These are phyloP conservation scores for Dinoponera quadriceps DNA, from an alignment of 1,140 invertebrate species.

Conservation along the genomic window DNA sequence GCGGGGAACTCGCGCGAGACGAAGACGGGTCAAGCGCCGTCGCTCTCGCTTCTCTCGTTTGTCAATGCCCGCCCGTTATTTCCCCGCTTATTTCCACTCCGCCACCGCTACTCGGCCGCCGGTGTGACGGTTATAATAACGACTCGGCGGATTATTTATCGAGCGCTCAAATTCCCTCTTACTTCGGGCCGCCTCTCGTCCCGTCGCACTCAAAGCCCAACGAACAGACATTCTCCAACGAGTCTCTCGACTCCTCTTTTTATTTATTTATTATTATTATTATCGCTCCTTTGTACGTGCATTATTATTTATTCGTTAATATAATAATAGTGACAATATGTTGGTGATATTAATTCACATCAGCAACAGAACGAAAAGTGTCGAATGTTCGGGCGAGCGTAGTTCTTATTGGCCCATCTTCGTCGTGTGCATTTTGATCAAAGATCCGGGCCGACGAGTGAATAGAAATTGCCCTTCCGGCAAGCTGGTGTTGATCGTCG, in stretches of 20 bases:
- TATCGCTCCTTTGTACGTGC: too few relatives aligned
- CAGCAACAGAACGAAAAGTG: too few relatives aligned
- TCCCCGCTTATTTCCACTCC: slow-evolving; percentile 25
- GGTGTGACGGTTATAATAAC: slow-evolving; percentile 16
- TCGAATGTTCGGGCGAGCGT: too few relatives aligned
- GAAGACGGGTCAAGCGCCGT: slow-evolving; percentile 35
- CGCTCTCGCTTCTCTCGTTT: slow-evolving; percentile 29
- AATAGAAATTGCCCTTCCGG: neutral
- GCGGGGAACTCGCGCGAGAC: slow-evolving; percentile 19
- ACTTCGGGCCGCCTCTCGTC: neutral
- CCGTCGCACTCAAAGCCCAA: neutral
- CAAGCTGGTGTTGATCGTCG: neutral
- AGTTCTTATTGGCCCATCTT: too few relatives aligned
- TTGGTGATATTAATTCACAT: too few relatives aligned
- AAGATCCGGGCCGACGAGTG: neutral
- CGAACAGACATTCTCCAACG: too few relatives aligned
- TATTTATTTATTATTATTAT: too few relatives aligned
- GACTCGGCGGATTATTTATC: slow-evolving; percentile 16
- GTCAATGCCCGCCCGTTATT: slow-evolving; percentile 31
- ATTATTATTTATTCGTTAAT: too few relatives aligned
- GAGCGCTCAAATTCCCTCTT: neutral
- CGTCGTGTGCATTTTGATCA: too few relatives aligned
- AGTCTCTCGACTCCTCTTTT: too few relatives aligned
- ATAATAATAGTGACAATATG: too few relatives aligned
- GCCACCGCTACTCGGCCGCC: neutral